Evolutionary conservation across 2,113 vertebrate species (phyloP).

Genomic region (Thryonomys swinderianus): DNA sequence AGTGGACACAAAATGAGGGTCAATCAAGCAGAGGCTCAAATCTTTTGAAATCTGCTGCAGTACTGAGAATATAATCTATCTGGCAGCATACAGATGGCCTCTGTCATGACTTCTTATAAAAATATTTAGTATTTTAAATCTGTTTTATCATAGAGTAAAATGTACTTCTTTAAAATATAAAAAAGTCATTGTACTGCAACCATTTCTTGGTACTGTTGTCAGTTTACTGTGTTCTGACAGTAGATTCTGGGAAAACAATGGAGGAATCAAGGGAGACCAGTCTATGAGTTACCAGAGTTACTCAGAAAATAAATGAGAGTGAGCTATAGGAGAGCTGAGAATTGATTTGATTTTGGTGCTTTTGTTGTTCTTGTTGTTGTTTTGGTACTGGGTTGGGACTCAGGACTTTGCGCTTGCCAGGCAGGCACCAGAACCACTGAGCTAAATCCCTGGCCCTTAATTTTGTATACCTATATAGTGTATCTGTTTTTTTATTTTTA

Average conservation of each 20-base stretch:
- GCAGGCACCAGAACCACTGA: no score
- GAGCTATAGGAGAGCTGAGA: not conserved
- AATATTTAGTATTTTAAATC: not conserved
- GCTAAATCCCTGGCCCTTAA: no score
- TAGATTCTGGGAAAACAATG: not conserved
- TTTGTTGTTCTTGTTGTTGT: no score
- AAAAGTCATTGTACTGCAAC: not conserved
- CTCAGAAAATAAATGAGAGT: not conserved
- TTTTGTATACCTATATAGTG: not conserved
- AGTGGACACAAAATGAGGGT: not conserved
- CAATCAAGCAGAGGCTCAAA: not conserved
- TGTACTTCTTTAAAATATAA: not conserved
- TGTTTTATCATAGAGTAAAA: not conserved
- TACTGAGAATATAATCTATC: conserved; percentile 19
- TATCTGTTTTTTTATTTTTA: not conserved
- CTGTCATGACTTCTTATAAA: not conserved
- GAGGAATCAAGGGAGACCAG: not conserved
- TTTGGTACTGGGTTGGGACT: no score
- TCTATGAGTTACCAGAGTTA: not conserved
- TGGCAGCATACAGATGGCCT: not conserved
- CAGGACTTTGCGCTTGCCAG: no score
- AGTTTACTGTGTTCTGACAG: not conserved
- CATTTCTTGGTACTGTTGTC: no score
- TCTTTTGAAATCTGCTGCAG: not conserved
- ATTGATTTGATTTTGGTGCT: not conserved